Conservation (phyloP, 2,113 vertebrate genomes). For the Tichodroma muraria region DNA sequence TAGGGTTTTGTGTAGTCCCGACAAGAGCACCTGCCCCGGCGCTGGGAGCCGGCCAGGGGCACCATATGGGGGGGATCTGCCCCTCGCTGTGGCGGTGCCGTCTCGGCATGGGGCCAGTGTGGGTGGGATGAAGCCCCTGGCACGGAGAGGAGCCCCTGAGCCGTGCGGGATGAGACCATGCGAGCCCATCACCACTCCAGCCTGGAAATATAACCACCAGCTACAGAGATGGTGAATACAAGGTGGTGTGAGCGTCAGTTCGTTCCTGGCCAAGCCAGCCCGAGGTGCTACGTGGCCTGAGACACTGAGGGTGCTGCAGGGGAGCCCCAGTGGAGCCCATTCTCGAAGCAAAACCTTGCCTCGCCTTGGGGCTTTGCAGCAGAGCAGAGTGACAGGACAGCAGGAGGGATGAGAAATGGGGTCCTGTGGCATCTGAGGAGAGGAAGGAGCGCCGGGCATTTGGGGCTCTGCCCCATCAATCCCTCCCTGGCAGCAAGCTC, state of each 20-base stretch:
- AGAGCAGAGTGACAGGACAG: not conserved
- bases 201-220: not conserved
- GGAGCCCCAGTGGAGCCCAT: not conserved
- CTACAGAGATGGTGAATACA: not conserved
- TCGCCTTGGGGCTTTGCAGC: not conserved
- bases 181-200: fast-evolving
- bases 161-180: fast-evolving
- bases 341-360: not conserved
- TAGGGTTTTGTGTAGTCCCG: not conserved
- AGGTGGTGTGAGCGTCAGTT: not conserved
- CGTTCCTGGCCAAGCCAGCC: not conserved
- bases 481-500: not conserved
- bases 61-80: not conserved
- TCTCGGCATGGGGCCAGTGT: not conserved
- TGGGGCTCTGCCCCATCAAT: not conserved
- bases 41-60: not conserved
- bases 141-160: not conserved
- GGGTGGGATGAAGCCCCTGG: not conserved
- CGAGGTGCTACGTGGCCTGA: fast-evolving
- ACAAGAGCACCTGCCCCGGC: not conserved
- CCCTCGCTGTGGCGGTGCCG: fast-evolving
- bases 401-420: not conserved
- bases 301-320: not conserved
- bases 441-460: not conserved
- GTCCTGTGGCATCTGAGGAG: not conserved